A percentile compares a stretch with the other conserved stretches of the same genome.
Evolutionary conservation across 2,888 invertebrate genomes (phyloP).

Genomic region (Polymixis lichenea): DNA sequence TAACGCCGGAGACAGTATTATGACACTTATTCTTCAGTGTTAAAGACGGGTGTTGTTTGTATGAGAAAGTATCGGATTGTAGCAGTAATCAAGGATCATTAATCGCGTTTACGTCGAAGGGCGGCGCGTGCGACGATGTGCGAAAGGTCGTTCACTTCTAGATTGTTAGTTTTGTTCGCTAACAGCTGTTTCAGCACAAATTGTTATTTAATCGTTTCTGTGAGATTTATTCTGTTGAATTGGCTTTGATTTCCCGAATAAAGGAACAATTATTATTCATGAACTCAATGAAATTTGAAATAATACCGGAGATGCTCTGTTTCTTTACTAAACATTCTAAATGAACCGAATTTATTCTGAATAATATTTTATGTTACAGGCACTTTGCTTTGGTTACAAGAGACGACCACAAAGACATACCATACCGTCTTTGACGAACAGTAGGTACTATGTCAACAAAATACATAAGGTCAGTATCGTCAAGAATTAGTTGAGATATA

Average conservation of each 20-base stretch:
- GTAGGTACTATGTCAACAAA: constrained; percentile 1
- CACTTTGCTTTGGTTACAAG: too few species aligned
- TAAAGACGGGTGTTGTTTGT: constrained; percentile 40
- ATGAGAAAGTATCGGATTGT: constrained; percentile 47
- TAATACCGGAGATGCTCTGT: neutral
- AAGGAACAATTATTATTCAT: neutral
- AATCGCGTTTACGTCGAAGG: constrained; percentile 54
- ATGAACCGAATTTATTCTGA: neutral
- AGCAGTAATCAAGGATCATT: constrained; percentile 59
- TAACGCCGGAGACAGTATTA: constrained; percentile 13
- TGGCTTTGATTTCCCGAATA: neutral
- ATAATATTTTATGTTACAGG: neutral
- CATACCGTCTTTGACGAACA: constrained; percentile 11
- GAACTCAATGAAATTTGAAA: neutral
- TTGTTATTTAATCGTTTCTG: constrained; percentile 11
- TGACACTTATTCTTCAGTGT: neutral
- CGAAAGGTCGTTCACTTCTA: constrained; percentile 45
- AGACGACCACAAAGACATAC: constrained; percentile 17
- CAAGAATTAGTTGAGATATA: constrained; percentile 13
- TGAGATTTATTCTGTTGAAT: neutral
- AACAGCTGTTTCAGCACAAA: neutral
- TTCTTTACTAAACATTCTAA: neutral
- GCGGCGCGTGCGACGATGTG: constrained; percentile 35
- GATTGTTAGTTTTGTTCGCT: constrained; percentile 3
- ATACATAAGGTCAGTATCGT: neutral